Base-by-base conservation (phyloP, 1,140 invertebrate species). In the Yoshiicerus persimilis region DNA sequence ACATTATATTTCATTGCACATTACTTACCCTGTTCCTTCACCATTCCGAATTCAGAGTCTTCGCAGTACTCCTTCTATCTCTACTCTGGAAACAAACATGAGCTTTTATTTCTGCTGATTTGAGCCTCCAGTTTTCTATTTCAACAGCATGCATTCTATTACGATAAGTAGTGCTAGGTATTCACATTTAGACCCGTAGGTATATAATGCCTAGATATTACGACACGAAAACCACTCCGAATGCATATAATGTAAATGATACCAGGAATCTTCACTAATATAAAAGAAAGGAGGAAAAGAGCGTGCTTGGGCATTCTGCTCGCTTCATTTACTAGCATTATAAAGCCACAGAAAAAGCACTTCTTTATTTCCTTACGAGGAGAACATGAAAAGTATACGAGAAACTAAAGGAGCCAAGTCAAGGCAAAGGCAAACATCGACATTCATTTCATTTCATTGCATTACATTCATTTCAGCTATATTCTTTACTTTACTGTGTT, bases 271-370 rank as follows among this genome's bases (percentile, higher is more conserved):
- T n/a, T n/a, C n/a, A 66, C 8, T 66, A 23, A 66, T 23, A 9
- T n/a, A n/a, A 66, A 66, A 66, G n/a, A 9, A 25, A 27, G 10
- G n/a, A 36, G 34, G 23, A n/a, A 23, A 80, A 36, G 32, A 80
- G 34, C 83, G 83, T 84, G 83, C 83, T 84, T 56, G 38, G 27
- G 83, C 83, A 84, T 84, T 56, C 83, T 84, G 41, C 83, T 84
- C 83, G 39, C 38, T 56, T 84, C 83, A 84, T 84, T 84, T 84
- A 38, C 75, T 80, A 10, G 34, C 75, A 80, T 80, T 80, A 80
- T 80, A 80, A 80, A 80, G 75, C 75, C 75, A 80, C 75, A 80
- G 75, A 80, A 80, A 80, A 80, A 80, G 75, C 34, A n/a, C 34
- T 34, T 32, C 16, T 80, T 80, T 80, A 80, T 80, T 80, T 80